Evolutionary conservation across 2,113 vertebrate species (phyloP).

Genomic region (Petaurus breviceps): DNA sequence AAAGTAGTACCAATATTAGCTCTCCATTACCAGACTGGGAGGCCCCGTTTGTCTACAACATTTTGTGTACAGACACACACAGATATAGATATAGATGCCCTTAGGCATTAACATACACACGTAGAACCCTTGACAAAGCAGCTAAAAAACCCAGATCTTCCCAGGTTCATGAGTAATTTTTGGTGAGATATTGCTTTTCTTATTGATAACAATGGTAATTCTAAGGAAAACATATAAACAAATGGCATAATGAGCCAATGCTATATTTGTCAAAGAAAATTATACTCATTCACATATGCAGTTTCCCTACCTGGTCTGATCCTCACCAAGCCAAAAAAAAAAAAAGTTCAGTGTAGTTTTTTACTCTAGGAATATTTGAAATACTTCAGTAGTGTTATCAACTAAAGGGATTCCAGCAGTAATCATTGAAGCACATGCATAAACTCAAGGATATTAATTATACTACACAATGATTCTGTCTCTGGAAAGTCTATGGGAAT

Average conservation of each 20-base stretch:
- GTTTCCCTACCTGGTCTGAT: not conserved
- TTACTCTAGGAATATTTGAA: conserved; percentile 10
- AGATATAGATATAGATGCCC: not conserved
- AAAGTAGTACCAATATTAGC: conserved; percentile 60
- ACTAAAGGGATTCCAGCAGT: not conserved
- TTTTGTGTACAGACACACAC: not conserved
- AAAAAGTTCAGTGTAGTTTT: not conserved
- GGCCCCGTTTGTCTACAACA: conserved; percentile 30
- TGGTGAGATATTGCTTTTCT: not conserved
- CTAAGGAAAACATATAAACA: not conserved
- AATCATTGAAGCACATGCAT: not conserved
- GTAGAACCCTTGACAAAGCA: not conserved
- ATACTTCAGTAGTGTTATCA: not conserved
- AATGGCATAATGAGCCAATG: not conserved
- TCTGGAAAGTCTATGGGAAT: not conserved
- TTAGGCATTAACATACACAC: not conserved
- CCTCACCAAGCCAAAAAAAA: not conserved
- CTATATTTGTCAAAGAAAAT: conserved; percentile 21
- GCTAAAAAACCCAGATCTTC: not conserved
- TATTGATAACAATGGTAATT: not conserved
- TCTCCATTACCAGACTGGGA: conserved; percentile 62
- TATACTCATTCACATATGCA: not conserved
- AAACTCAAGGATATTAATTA: not conserved
- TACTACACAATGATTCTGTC: not conserved
- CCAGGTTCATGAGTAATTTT: not conserved